A percentile compares a stretch with the other conserved stretches of the same genome.
Conservation (phyloP, 1,140 invertebrate genomes). For the Pristionchus pacificus region DNA sequence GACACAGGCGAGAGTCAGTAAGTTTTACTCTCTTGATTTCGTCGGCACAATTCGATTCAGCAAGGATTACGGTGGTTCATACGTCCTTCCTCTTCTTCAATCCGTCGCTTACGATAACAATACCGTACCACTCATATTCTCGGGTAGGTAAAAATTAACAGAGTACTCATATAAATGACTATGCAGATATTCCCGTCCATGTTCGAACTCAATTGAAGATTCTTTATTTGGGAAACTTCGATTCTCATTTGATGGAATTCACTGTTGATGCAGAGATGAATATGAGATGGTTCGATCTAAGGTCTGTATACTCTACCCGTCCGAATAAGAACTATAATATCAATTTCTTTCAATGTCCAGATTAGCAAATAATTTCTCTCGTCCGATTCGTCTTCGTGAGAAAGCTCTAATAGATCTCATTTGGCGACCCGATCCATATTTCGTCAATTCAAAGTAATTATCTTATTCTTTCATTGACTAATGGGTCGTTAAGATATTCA, state of each 20-base stretch:
- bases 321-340: neutral
- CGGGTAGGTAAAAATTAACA: constrained; percentile 7
- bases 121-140: constrained; percentile 41
- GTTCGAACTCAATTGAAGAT: constrained; percentile 48
- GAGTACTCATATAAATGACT: constrained; percentile 5
- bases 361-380: constrained; percentile 53
- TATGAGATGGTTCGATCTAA: constrained; percentile 43
- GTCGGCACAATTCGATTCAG: constrained; percentile 8
- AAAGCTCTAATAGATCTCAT: constrained; percentile 48
- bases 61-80: constrained; percentile 51
- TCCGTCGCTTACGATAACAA: constrained; percentile 52
- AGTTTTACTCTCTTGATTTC: constrained; percentile 3
- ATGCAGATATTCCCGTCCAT: constrained; percentile 51
- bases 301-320: constrained; percentile 7
- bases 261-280: constrained; percentile 49
- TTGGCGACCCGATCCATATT: constrained; percentile 51
- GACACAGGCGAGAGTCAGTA: constrained; percentile 7
- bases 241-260: constrained; percentile 53
- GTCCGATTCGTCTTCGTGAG: constrained; percentile 51
- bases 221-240: constrained; percentile 52
- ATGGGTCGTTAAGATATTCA: constrained; percentile 35
- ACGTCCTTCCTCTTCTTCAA: constrained; percentile 50
- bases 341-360: constrained; percentile 30
- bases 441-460: constrained; percentile 33
- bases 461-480: neutral